Evolutionary conservation across 1,140 invertebrate species (phyloP), one percentile per base, ranked within the genome.

Genomic region (Drosophila mauritiana): DNA sequence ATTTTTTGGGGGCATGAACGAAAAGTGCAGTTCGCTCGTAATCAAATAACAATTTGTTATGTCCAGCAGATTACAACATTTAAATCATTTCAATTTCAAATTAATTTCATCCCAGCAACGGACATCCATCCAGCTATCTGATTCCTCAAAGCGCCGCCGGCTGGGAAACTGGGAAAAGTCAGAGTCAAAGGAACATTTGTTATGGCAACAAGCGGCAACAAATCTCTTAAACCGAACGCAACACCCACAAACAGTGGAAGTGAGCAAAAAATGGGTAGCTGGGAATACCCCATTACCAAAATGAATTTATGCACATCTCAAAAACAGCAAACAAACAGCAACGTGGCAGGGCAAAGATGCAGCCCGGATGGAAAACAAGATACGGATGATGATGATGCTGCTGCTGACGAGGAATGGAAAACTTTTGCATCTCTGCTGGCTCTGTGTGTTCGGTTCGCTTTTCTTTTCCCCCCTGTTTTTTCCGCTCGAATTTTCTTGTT

Each of bases 261-360:
- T 36, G n/a, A 46, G 55, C 48, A 63, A 56, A 57, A 77, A 54
- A 43, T 39, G 67, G 72, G 31, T 31, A 62, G 56, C 76, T 77
- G 80, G 78, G 65, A 88, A 82, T 88, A 82, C 79, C 70, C 83
- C 79, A 86, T 86, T 88, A 86, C 78, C 83, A 59, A 86, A 86
- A 88, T 86, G 78, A 86, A 88, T 86, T 86, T 88, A 86, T 86
- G 83, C 83, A 86, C 83, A 86, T 86, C 77, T 86, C 74, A 81
- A 81, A 88, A 78, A 79, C 55, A 76, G 75, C 62, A 86, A 83
- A 76, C 79, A 86, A 83, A 79, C 83, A 83, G 76, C 83, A 82
- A 65, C 46, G 57, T 65, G 45, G 45, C 57, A 52, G 27, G 17
- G 53, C 20, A 22, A 36, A 56, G 46, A 73, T 62, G 62, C 48